phyloP scores from a whole-genome alignment of 2,888 invertebrate genomes.

The Spisula subtruncata region DNA sequence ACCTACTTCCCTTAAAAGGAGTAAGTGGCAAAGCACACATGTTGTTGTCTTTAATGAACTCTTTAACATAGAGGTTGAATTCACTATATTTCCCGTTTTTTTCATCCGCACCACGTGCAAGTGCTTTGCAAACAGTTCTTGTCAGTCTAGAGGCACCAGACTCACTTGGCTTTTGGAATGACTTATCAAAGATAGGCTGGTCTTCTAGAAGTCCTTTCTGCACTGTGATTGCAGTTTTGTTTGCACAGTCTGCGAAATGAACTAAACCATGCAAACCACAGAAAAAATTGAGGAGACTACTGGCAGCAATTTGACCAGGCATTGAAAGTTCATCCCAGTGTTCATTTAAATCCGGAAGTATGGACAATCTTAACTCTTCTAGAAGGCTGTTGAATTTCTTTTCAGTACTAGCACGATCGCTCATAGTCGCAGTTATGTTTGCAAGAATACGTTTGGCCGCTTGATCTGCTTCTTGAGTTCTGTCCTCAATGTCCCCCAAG shows the following conservation, averaged over 20 bases:
- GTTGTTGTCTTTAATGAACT: slow-evolving; percentile 50
- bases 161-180: slow-evolving; percentile 38
- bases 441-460: slow-evolving; percentile 25
- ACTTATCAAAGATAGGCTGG: too few relatives aligned
- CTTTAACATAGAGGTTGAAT: slow-evolving; percentile 45
- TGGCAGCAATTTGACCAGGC: slow-evolving; percentile 50
- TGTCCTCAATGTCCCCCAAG: slow-evolving; percentile 43
- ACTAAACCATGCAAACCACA: slow-evolving; percentile 72
- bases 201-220: slow-evolving; percentile 38
- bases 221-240: slow-evolving; percentile 14
- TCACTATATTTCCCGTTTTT: slow-evolving; percentile 49
- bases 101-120: slow-evolving; percentile 56
- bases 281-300: slow-evolving; percentile 70
- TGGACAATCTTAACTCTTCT: slow-evolving; percentile 55
- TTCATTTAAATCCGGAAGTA: slow-evolving; percentile 60
- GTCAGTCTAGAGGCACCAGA: slow-evolving; percentile 45
- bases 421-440: slow-evolving; percentile 56
- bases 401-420: slow-evolving; percentile 57
- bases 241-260: slow-evolving; percentile 65
- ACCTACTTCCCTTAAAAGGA: slow-evolving; percentile 66
- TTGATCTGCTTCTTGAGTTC: slow-evolving; percentile 24
- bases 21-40: slow-evolving; percentile 49
- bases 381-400: too few relatives aligned
- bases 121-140: slow-evolving; percentile 48
- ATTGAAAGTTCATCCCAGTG: slow-evolving; percentile 53